Conservation (phyloP, 2,888 invertebrate genomes). For the Hemaris fuciformis region DNA sequence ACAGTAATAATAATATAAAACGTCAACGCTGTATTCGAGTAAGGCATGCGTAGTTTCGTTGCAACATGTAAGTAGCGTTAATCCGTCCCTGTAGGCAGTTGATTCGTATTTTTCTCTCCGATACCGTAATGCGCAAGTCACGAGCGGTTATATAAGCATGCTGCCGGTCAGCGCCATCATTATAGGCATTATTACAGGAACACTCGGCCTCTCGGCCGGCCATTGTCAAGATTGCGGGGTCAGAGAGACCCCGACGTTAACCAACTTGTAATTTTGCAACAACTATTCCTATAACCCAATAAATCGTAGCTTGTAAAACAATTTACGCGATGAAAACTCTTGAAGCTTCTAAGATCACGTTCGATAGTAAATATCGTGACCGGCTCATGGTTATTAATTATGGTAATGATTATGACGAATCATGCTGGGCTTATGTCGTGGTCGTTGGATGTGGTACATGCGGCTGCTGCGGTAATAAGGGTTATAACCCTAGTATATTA, state of each 20-base stretch:
- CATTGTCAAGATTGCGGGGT: slow-evolving; percentile 82
- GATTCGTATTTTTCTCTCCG: slow-evolving; percentile 69
- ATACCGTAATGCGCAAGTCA: slow-evolving; percentile 80
- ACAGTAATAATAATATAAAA: background rate
- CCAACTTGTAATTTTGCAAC: slow-evolving; percentile 74
- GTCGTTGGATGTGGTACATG: background rate
- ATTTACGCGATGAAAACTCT: slow-evolving; percentile 48
- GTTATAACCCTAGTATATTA: background rate
- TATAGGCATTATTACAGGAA: slow-evolving; percentile 75
- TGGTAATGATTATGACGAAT: slow-evolving; percentile 57
- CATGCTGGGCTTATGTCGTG: slow-evolving; percentile 15
- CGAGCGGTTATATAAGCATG: slow-evolving; percentile 80
- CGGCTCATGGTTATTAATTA: slow-evolving; percentile 67
- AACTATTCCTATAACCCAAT: slow-evolving; percentile 72
- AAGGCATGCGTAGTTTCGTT: background rate
- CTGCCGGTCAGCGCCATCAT: slow-evolving; percentile 73
- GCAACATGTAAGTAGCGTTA: slow-evolving; percentile 2
- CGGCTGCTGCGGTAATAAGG: background rate
- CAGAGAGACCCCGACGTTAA: slow-evolving; percentile 64
- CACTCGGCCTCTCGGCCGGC: slow-evolving; percentile 63
- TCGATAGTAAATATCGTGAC: slow-evolving; percentile 64
- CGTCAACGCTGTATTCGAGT: background rate
- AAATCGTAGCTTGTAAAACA: slow-evolving; percentile 74
- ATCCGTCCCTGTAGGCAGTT: slow-evolving; percentile 51
- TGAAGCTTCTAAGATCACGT: slow-evolving; percentile 52